phyloP scores from a whole-genome alignment of 2,797 vertebrate species.

The Halcyon chelicuti region DNA sequence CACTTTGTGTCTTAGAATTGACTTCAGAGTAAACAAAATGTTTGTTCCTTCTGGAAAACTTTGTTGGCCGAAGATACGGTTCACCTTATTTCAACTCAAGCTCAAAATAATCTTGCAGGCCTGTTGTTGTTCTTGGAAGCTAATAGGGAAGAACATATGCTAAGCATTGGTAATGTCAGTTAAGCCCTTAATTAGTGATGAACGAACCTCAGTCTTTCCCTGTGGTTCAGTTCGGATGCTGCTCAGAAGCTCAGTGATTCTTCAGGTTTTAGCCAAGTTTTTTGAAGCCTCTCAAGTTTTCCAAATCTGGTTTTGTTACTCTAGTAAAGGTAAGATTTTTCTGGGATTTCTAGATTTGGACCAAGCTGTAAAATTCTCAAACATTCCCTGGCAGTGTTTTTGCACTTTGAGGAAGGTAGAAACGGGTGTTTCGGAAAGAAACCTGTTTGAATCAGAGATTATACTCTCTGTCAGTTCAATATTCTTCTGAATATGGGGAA shows the following conservation, averaged over 20 bases:
- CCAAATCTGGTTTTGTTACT: background rate
- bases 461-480: background rate
- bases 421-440: background rate
- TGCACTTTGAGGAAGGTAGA: background rate
- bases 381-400: background rate
- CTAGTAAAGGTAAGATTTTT: background rate
- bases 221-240: slow-evolving; percentile 49
- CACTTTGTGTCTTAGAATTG: slow-evolving; percentile 18
- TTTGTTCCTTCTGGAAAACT: slow-evolving; percentile 65
- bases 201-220: slow-evolving; percentile 47
- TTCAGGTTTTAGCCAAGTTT: slow-evolving; percentile 10
- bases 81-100: slow-evolving; percentile 66
- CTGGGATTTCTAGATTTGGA: background rate
- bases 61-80: slow-evolving; percentile 51
- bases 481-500: background rate
- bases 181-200: slow-evolving; percentile 61
- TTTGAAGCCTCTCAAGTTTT: background rate
- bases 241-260: slow-evolving; percentile 10
- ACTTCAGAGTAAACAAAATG: slow-evolving; percentile 55
- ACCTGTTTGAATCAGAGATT: background rate
- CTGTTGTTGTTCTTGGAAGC: slow-evolving; percentile 78
- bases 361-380: background rate
- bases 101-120: slow-evolving; percentile 60
- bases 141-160: slow-evolving; percentile 67
- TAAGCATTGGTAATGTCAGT: slow-evolving; percentile 62